Base-by-base conservation (phyloP, 1,140 invertebrate genomes). In the Aphidius ervi region DNA sequence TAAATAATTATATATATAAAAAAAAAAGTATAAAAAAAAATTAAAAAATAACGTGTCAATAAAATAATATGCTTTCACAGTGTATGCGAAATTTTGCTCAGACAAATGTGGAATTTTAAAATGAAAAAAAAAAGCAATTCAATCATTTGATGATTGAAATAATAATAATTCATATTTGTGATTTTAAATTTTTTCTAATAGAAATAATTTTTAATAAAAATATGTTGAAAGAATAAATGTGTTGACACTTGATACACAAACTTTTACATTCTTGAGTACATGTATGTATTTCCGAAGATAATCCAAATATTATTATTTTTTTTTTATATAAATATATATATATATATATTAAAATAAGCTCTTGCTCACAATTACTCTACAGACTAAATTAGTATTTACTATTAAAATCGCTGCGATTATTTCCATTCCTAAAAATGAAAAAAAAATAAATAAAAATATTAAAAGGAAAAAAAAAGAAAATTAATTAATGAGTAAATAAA, bases 281-380 rank as follows among this genome's bases (percentile, higher is more conserved):
- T 57, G 53, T 58, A 59, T 57, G 57, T 61, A 58, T 63, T 61
- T 68, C 66, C 63, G 64, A 59, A 62, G 63, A 64, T 68, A 58
- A 63, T 62, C 64, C 66, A 61, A 63, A 55, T 68, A 65, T 63
- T 71, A 70, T 66, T 43, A 3, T 43, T 43, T 43, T 43, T 31
- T 31, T 31, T 31, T 31, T 23, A 23, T 23, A 23, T 23, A 23
- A 23, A 31, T 31, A 31, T 31, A 16, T 1, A 31, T 31, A 31
- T 31, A 31, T 31, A 31, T 31, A 31, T 31, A 31, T 31, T 61
- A 70, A 72, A 70, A 65, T 69, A 72, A 66, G 65, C 71, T 69
- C 67, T 70, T 73, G 67, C 67, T 75, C 72, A 72, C 71, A 66
- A 69, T 73, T 74, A 65, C 70, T 73, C 67, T 74, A 70, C 23